Evolutionary conservation across 2,888 invertebrate species (phyloP).

Genomic region (Oscheius sp.): DNA sequence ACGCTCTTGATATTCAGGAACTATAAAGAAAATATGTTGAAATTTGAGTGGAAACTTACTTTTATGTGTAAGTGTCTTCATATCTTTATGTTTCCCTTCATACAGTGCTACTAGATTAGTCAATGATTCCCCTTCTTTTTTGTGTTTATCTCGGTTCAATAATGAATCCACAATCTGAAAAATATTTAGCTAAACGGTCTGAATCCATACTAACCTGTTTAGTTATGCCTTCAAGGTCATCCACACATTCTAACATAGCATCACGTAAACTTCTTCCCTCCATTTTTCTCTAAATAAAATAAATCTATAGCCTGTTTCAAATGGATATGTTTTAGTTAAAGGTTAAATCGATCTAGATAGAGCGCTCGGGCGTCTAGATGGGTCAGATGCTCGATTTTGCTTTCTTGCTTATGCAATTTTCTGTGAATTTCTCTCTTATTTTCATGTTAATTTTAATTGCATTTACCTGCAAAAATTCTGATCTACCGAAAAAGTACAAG

Average conservation of each 20-base stretch:
- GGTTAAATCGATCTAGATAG: too few species aligned
- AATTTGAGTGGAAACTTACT: conserved; percentile 18
- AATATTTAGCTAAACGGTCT: neutral
- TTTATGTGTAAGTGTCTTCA: conserved; percentile 39
- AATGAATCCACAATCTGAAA: conserved; percentile 56
- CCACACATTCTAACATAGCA: conserved; percentile 52
- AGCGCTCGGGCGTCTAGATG: too few species aligned
- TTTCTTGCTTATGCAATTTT: too few species aligned
- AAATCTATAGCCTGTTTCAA: neutral
- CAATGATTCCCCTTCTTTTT: conserved; percentile 40
- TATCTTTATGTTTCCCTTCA: conserved; percentile 47
- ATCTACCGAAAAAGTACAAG: too few species aligned
- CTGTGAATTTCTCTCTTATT: too few species aligned
- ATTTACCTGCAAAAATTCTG: too few species aligned
- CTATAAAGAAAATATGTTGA: conserved; percentile 42
- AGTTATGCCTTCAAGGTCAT: conserved; percentile 55
- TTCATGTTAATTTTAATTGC: too few species aligned
- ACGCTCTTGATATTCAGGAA: conserved; percentile 59
- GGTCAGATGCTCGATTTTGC: too few species aligned
- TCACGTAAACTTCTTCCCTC: conserved; percentile 53
- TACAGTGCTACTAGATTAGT: conserved; percentile 46
- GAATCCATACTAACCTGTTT: conserved; percentile 46
- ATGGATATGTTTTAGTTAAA: too few species aligned
- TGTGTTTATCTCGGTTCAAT: conserved; percentile 48
- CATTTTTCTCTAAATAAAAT: conserved; percentile 6